These are phyloP conservation scores for Nothocercus nigrocapillus DNA, from an alignment of 2,113 vertebrate species.

Conservation along the genomic window DNA sequence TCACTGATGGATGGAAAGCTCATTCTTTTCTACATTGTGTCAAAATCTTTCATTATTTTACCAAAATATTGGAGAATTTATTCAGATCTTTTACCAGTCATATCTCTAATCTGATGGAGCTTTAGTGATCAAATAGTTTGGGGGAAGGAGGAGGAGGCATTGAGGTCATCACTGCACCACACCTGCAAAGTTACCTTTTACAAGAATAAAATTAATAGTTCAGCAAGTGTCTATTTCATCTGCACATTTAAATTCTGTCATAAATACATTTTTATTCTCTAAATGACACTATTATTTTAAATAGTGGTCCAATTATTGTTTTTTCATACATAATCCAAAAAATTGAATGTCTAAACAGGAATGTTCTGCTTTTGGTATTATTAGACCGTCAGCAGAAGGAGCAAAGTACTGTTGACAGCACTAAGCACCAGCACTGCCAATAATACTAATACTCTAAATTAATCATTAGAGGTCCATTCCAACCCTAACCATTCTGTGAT, in stretches of 20 bases:
- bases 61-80: not conserved
- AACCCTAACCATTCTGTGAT: no score
- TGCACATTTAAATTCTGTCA: not conserved
- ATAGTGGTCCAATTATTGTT: not conserved
- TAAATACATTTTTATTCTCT: not conserved
- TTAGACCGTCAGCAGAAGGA: not conserved
- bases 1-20: not conserved
- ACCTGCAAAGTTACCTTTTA: not conserved
- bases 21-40: not conserved
- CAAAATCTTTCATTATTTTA: not conserved
- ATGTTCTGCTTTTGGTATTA: not conserved
- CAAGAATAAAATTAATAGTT: not conserved
- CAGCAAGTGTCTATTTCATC: not conserved
- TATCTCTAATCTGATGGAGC: not conserved
- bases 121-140: not conserved
- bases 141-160: not conserved
- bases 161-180: not conserved
- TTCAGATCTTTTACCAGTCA: not conserved
- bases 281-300: not conserved
- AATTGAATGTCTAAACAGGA: not conserved
- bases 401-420: not conserved
- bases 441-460: constrained; percentile 2
- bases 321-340: not conserved
- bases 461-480: not conserved
- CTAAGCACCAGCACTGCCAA: not conserved